phyloP scores from a whole-genome alignment of 2,113 vertebrate genomes.

The Pao palembangensis region DNA sequence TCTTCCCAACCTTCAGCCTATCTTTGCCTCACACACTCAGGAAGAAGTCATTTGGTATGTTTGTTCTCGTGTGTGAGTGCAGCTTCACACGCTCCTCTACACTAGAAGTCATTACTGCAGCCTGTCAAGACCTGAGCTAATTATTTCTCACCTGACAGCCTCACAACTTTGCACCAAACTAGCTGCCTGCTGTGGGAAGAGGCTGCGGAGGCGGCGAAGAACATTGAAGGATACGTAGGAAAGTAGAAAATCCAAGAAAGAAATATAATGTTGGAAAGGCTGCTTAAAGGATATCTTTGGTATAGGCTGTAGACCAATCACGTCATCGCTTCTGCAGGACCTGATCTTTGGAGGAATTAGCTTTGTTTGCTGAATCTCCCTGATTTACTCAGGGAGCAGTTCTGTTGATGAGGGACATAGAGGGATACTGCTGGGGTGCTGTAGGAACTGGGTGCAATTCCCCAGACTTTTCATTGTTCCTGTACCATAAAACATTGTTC shows the following conservation, averaged over 20 bases:
- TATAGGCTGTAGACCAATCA: neutral
- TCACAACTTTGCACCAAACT: conserved; percentile 50
- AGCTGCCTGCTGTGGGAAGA: conserved; percentile 20
- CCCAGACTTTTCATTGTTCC: conserved; percentile 77
- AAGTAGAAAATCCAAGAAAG: conserved; percentile 21
- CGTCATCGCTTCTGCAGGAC: conserved; percentile 56
- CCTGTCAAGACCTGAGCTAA: conserved; percentile 66
- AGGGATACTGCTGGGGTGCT: conserved; percentile 74
- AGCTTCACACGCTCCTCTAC: conserved; percentile 20
- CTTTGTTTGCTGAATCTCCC: conserved; percentile 78
- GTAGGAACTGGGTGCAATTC: conserved; percentile 81
- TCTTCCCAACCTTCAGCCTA: conserved; percentile 7
- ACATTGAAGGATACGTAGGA: conserved; percentile 5
- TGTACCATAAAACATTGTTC: conserved; percentile 10
- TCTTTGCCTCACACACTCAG: neutral
- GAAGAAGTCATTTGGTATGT: neutral
- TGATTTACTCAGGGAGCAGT: conserved; percentile 76
- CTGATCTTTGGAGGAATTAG: conserved; percentile 74
- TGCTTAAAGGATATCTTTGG: conserved; percentile 10
- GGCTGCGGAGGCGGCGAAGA: neutral
- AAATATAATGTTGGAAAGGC: conserved; percentile 34
- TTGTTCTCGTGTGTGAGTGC: conserved; percentile 7
- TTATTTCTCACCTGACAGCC: conserved; percentile 67
- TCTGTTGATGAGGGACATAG: conserved; percentile 78
- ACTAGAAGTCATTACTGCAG: conserved; percentile 54